These are phyloP conservation scores for Cyphomyrus discorhynchus DNA, from an alignment of 2,113 vertebrate genomes.

Conservation along the genomic window DNA sequence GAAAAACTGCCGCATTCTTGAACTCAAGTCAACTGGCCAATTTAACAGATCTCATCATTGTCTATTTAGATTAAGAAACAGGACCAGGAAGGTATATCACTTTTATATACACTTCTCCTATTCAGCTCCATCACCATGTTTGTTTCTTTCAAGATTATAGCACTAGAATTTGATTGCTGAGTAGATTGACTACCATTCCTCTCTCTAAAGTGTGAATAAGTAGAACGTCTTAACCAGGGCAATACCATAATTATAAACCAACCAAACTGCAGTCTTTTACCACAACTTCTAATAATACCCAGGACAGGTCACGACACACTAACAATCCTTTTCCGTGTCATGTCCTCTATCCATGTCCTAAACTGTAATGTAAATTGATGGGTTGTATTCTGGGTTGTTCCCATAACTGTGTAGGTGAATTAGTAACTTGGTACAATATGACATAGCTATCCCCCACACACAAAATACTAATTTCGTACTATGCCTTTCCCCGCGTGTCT, in stretches of 20 bases:
- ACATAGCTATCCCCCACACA: not conserved
- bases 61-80: not conserved
- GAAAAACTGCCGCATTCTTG: not conserved
- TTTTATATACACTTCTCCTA: not conserved
- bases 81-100: not conserved
- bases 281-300: not conserved
- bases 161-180: not conserved
- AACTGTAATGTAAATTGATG: not conserved
- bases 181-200: not conserved
- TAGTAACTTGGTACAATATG: not conserved
- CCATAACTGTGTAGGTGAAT: not conserved
- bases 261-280: not conserved
- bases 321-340: not conserved
- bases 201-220: not conserved
- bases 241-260: not conserved
- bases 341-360: not conserved
- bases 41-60: not conserved
- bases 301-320: not conserved
- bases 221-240: not conserved
- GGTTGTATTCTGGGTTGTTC: not conserved
- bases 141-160: not conserved
- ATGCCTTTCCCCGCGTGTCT: not conserved
- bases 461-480: not conserved
- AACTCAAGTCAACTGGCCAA: not conserved
- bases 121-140: not conserved